Base-by-base conservation (phyloP, 2,113 vertebrate species). In the Proteles cristata region DNA sequence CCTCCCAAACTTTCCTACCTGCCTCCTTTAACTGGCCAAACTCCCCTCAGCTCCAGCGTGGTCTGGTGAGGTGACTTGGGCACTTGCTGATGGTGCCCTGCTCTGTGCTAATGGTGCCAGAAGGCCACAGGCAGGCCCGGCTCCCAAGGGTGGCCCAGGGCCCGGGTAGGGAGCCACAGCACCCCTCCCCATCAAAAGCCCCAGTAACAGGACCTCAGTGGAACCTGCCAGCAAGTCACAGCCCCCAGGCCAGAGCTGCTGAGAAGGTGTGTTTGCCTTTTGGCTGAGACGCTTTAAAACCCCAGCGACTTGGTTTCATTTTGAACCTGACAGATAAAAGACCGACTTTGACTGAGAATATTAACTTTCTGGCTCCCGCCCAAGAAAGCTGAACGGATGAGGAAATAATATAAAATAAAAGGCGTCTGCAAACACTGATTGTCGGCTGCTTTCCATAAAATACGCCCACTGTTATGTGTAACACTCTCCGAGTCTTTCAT, bases 311-410 rank as follows among this genome's bases (percentile, higher is more conserved):
- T 73, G 2, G 71, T 98, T 98, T 98, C 97, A 97, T 97, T 98
- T 97, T 97, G 97, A 98, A 97, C 95, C 95, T 98, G 97, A 96
- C 97, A 98, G 97, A 98, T 98, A 94, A 98, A 97, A 98, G 97
- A 92, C 96, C 81, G 61, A 96, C 96, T 97, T 96, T 98, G 97
- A 97, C 97, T 94, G 96, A 96, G 97, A 97, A 98, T 98, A 98
- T 98, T 98, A 97, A 96, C 94, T 83, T 93, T 97, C 97, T 98
- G 97, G 88, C 94, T 94, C 80, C 11, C 4, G 12, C 84, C 92
- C 89, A 93, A 98, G 76, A 90, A 94, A 97, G 39, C 66, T 97
- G 96, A 94, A 98, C 98, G 97, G 98, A 97, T 97, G 93, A 98
- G 96, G 83, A 92, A 96, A 96, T 90, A 97, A 98, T 97, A 96